Percentiles rank a stretch among this genome's conserved stretches.
These are phyloP conservation scores for Ophion obscuratus DNA, from an alignment of 2,888 invertebrate species.

Conservation along the genomic window DNA sequence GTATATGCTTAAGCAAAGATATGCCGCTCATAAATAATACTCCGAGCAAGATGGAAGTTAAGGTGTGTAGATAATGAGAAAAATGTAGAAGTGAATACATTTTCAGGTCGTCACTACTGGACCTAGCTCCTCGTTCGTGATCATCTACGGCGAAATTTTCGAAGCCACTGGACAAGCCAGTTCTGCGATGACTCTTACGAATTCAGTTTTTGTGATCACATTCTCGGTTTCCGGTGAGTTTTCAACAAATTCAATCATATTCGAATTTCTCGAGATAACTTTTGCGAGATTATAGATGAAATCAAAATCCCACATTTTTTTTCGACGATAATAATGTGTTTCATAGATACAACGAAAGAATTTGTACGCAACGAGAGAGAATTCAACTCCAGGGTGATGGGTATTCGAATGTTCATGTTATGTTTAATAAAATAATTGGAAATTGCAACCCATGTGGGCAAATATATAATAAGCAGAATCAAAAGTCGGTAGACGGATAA, in stretches of 20 bases:
- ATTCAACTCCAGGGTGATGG: too few relatives aligned
- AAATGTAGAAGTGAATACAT: conserved; percentile 54
- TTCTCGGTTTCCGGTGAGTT: conserved; percentile 87
- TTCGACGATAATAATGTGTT: too few relatives aligned
- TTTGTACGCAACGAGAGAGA: too few relatives aligned
- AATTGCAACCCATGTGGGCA: too few relatives aligned
- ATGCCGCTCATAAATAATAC: too few relatives aligned
- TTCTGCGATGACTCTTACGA: conserved; percentile 89
- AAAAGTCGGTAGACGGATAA: too few relatives aligned
- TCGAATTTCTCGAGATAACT: background rate
- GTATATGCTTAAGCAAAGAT: background rate
- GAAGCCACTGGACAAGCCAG: conserved; percentile 88
- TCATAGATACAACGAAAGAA: too few relatives aligned
- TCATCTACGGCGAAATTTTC: conserved; percentile 90
- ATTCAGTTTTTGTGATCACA: conserved; percentile 89
- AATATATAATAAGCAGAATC: too few relatives aligned
- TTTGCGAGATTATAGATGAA: background rate
- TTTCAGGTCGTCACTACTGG: conserved; percentile 88
- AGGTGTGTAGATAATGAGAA: background rate
- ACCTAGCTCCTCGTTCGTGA: conserved; percentile 89
- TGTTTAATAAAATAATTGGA: too few relatives aligned
- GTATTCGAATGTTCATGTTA: too few relatives aligned
- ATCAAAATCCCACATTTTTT: too few relatives aligned
- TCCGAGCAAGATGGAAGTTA: too few relatives aligned
- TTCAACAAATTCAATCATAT: conserved; percentile 10